A percentile compares a stretch with the other conserved stretches of the same genome.
phyloP scores from a whole-genome alignment of 1,140 invertebrate genomes.

The Delia radicum region DNA sequence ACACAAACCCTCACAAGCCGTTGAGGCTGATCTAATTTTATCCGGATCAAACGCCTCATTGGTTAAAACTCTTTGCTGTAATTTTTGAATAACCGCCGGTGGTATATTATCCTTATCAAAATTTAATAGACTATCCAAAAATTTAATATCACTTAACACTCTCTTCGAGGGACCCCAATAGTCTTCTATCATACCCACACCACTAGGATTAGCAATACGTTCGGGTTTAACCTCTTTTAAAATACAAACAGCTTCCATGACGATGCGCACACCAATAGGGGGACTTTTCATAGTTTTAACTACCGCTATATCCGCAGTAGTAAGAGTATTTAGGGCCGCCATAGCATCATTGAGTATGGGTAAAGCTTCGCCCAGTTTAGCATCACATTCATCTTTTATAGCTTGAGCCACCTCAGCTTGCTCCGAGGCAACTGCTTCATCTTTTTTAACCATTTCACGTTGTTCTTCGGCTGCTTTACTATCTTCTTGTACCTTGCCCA shows the following conservation, averaged over 20 bases:
- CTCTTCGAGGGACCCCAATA: slow-evolving; percentile 93
- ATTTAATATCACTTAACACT: slow-evolving; percentile 87
- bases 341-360: slow-evolving; percentile 90
- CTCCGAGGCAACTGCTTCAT: slow-evolving; percentile 70
- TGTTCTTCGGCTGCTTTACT: slow-evolving; percentile 67
- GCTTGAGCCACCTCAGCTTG: slow-evolving; percentile 76
- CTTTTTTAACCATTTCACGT: slow-evolving; percentile 55
- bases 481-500: slow-evolving; percentile 68
- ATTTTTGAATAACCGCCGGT: slow-evolving; percentile 75
- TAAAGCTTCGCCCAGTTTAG: slow-evolving; percentile 88
- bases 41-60: slow-evolving; percentile 91
- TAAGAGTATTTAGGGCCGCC: slow-evolving; percentile 87
- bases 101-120: slow-evolving; percentile 94
- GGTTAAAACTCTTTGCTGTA: slow-evolving; percentile 77
- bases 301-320: slow-evolving; percentile 87
- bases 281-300: slow-evolving; percentile 98
- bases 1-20: slow-evolving; percentile 79
- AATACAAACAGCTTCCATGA: slow-evolving; percentile 96
- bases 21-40: slow-evolving; percentile 78
- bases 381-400: slow-evolving; percentile 95
- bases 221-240: slow-evolving; percentile 67
- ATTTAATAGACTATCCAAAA: slow-evolving; percentile 78
- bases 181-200: slow-evolving; percentile 79
- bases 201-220: slow-evolving; percentile 66
- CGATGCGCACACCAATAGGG: slow-evolving; percentile 86